Evolutionary conservation across 2,888 invertebrate genomes (phyloP).

Genomic region (Diplazon laetatorius): DNA sequence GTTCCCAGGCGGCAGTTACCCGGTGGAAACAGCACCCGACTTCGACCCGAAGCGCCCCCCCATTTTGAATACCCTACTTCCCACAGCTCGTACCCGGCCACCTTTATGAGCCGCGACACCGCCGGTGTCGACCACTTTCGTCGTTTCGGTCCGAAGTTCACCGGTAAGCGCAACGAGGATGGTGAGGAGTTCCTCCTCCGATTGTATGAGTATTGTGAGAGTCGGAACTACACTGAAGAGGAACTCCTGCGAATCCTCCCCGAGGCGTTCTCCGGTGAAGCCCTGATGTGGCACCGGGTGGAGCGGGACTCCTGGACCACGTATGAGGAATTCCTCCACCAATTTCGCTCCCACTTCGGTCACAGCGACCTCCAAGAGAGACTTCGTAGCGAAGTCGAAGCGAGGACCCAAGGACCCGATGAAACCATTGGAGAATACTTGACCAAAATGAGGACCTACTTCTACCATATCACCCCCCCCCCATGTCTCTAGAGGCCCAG

Average conservation of each 20-base stretch:
- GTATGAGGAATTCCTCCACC: slow-evolving; percentile 14
- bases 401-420: not conserved
- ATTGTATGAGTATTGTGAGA: slow-evolving; percentile 18
- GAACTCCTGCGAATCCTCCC: slow-evolving; percentile 9
- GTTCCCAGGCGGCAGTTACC: no score
- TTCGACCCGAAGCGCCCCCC: no score
- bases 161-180: slow-evolving; percentile 6
- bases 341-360: not conserved
- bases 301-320: not conserved
- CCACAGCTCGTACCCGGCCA: no score
- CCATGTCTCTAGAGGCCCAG: not conserved
- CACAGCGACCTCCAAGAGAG: not conserved
- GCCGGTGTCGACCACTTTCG: not conserved
- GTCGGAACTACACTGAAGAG: not conserved
- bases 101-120: not conserved
- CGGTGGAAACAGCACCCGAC: no score
- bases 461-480: not conserved
- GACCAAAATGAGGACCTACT: not conserved
- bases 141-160: slow-evolving; percentile 12
- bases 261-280: slow-evolving; percentile 8
- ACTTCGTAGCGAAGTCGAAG: not conserved
- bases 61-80: no score
- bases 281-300: slow-evolving; percentile 14
- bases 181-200: slow-evolving; percentile 27
- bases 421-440: slow-evolving; percentile 1